phyloP scores from a whole-genome alignment of 2,888 invertebrate species.

The Philereme transversata region DNA sequence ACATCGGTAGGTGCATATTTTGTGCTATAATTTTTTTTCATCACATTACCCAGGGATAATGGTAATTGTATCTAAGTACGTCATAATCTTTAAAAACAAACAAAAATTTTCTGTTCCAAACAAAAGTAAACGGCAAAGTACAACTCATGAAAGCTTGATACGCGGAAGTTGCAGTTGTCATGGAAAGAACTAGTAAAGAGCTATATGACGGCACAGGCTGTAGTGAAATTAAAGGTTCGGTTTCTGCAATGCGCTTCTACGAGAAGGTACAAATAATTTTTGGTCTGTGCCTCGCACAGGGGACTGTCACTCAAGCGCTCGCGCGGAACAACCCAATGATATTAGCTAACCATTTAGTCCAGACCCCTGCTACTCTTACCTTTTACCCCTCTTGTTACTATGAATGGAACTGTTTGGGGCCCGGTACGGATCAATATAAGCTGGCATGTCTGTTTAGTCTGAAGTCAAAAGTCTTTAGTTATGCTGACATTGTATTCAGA shows the following conservation, averaged over 20 bases:
- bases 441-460: slow-evolving; percentile 55
- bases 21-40: no score
- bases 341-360: slow-evolving; percentile 61
- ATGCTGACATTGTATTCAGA: slow-evolving; percentile 71
- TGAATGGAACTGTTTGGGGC: slow-evolving; percentile 37
- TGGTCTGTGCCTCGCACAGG: slow-evolving; percentile 66
- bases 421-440: slow-evolving; percentile 43
- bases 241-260: slow-evolving; percentile 59
- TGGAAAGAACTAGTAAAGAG: slow-evolving; percentile 16
- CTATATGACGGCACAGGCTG: slow-evolving; percentile 27
- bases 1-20: no score
- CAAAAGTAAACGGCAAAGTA: slow-evolving; percentile 1
- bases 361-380: slow-evolving; percentile 52
- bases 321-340: slow-evolving; percentile 71
- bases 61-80: no score
- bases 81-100: no score
- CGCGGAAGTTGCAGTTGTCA: slow-evolving; percentile 23
- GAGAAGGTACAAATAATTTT: slow-evolving; percentile 53
- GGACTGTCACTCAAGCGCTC: slow-evolving; percentile 77
- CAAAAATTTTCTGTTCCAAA: neutral
- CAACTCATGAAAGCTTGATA: slow-evolving; percentile 5
- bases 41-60: no score
- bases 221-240: slow-evolving; percentile 49
- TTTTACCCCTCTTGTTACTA: slow-evolving; percentile 41
- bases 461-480: slow-evolving; percentile 68